Percentiles rank a stretch among this genome's conserved stretches.
Evolutionary conservation across 2,888 invertebrate genomes (phyloP).

Genomic region (Helicoverpa assulta): DNA sequence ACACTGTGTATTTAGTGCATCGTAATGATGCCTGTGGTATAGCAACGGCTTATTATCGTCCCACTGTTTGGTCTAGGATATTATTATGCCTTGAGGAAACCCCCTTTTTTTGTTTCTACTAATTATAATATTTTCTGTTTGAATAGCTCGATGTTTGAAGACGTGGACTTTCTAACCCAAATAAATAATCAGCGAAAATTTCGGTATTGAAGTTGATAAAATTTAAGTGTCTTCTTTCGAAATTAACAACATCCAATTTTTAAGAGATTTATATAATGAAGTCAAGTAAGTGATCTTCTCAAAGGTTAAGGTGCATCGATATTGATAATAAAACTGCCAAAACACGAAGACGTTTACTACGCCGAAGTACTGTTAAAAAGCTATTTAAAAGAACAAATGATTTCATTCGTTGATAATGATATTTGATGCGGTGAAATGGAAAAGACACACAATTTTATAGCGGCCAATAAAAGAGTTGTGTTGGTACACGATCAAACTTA

Average conservation of each 20-base stretch:
- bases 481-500: conserved; percentile 83
- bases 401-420: conserved; percentile 53
- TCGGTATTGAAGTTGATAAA: not conserved
- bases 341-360: conserved; percentile 29
- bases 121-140: conserved; percentile 20
- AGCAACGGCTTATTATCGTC: conserved; percentile 46
- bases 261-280: not conserved
- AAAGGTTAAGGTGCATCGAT: not conserved
- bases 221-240: not conserved
- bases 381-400: conserved; percentile 49
- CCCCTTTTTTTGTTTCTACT: conserved; percentile 19
- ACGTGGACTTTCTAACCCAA: not conserved
- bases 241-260: not conserved
- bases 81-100: conserved; percentile 24
- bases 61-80: conserved; percentile 42
- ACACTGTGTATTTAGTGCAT: conserved; percentile 59
- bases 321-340: conserved; percentile 21
- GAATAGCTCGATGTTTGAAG: not conserved
- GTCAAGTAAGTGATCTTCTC: not conserved
- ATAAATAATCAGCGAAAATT: too few relatives aligned
- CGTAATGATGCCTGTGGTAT: conserved; percentile 53
- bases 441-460: conserved; percentile 61
- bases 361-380: conserved; percentile 37
- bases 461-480: conserved; percentile 77
- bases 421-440: conserved; percentile 52